Base-by-base conservation (phyloP, 2,113 vertebrate species). In the Penelope pileata region DNA sequence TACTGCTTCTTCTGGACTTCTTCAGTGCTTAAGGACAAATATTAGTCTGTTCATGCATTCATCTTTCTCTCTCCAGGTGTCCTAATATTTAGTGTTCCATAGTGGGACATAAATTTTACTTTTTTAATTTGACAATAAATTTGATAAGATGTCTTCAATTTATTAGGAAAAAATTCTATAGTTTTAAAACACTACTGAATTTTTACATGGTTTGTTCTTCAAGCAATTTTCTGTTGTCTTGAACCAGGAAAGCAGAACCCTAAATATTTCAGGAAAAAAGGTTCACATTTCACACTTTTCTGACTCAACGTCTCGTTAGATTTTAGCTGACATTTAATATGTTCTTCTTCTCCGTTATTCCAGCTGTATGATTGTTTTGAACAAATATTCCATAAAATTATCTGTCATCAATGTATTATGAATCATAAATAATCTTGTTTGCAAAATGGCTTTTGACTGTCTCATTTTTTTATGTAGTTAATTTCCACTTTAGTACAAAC, bases 351-450 rank as follows among this genome's bases (percentile, higher is more conserved):
- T 79, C 63, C 56, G 48, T 29, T 9, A 68, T 72, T 62, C 48
- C 74, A 91, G 29, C 48, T 91, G 21, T 26, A 29, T 50, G 70
- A 50, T 42, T 48, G 29, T 53, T 88, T 91, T 67, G 79, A 42
- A 17, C n/a, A n/a, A n/a, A n/a, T 29, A 27, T 83, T 96, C 78
- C 63, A 81, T 83, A 90, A 93, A 93, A n/a, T 42, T 75, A 16
- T 64, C 50, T 63, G 67, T 34, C 23, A 81, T 18, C 26, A 59
- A 18, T 10, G 10, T 51, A 18, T 51, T 78, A 63, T 78, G 77
- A 95, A 70, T 86, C 86, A 88, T 80, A 76, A 88, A 68, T 36
- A 86, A 21, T 93, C n/a, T n/a, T n/a, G 27, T 94, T 83, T 91
- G 45, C 79, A 93, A 74, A 42, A 80, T 34, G 11, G 63, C 59